Conservation (phyloP, 2,797 vertebrate species). For the Podarcis siculus region DNA sequence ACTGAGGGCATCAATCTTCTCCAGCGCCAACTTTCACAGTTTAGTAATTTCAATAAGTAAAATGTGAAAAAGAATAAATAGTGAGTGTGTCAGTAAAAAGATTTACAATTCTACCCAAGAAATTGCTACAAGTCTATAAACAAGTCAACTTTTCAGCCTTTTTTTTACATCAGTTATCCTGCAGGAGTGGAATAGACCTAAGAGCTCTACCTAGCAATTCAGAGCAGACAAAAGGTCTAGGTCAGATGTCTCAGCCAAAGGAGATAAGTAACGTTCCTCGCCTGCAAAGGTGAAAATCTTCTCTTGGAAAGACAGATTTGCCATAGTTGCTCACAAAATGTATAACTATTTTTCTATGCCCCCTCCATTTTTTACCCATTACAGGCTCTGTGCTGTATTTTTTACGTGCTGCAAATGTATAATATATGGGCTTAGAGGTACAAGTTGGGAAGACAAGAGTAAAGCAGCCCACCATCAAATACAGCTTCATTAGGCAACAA, state of each 20-base stretch:
- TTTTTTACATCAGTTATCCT: constrained; percentile 49
- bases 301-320: constrained; percentile 61
- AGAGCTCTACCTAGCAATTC: constrained; percentile 22
- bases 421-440: constrained; percentile 34
- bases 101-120: constrained; percentile 55
- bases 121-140: constrained; percentile 31
- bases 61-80: constrained; percentile 63
- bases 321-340: constrained; percentile 62
- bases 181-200: constrained; percentile 19
- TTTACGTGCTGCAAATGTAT: not conserved
- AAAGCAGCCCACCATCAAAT: constrained; percentile 17
- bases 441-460: constrained; percentile 30
- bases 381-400: not conserved
- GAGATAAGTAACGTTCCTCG: not conserved
- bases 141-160: constrained; percentile 25
- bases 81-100: constrained; percentile 63
- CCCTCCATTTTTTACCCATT: not conserved
- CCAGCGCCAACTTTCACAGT: constrained; percentile 66
- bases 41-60: constrained; percentile 52
- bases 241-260: not conserved
- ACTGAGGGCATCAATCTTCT: constrained; percentile 55
- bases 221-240: constrained; percentile 1
- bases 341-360: not conserved
- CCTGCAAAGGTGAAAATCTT: constrained; percentile 50
- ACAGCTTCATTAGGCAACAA: constrained; percentile 42